Conservation (phyloP, 2,113 vertebrate species). For the Syngnathus typhle region DNA sequence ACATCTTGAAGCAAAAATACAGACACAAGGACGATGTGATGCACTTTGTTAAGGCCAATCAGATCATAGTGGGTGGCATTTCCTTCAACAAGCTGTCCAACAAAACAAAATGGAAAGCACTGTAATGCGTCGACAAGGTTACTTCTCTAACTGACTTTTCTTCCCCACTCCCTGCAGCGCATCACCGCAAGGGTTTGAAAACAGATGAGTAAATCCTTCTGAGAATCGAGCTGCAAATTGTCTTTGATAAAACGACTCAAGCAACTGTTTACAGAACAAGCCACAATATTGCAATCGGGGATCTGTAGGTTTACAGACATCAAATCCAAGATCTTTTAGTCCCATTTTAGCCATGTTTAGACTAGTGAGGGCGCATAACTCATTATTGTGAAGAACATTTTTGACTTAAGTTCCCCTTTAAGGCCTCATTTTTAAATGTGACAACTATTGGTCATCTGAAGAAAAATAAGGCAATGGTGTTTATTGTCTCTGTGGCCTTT, state of each 20-base stretch:
- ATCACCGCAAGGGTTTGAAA: neutral
- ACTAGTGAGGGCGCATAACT: too few species aligned
- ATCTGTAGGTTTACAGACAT: too few species aligned
- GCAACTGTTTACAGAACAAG: neutral
- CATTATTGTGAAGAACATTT: too few species aligned
- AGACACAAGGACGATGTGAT: neutral
- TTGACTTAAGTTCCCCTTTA: too few species aligned
- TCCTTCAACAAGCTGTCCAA: neutral
- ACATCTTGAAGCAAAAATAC: constrained; percentile 31
- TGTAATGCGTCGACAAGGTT: neutral
- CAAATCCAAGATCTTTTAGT: too few species aligned
- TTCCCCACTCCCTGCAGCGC: neutral
- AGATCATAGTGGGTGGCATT: neutral
- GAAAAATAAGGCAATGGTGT: too few species aligned
- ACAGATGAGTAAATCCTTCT: neutral
- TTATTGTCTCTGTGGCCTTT: too few species aligned
- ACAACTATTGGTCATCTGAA: too few species aligned
- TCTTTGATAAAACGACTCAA: neutral
- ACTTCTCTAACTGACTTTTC: neutral
- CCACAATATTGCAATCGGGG: neutral
- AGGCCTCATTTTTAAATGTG: too few species aligned
- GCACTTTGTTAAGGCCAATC: constrained; percentile 1
- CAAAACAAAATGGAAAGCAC: neutral
- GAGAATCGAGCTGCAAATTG: neutral
- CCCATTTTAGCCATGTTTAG: too few species aligned